Evolutionary conservation across 1,140 invertebrate genomes (phyloP).

Genomic region (Drosophila teissieri): DNA sequence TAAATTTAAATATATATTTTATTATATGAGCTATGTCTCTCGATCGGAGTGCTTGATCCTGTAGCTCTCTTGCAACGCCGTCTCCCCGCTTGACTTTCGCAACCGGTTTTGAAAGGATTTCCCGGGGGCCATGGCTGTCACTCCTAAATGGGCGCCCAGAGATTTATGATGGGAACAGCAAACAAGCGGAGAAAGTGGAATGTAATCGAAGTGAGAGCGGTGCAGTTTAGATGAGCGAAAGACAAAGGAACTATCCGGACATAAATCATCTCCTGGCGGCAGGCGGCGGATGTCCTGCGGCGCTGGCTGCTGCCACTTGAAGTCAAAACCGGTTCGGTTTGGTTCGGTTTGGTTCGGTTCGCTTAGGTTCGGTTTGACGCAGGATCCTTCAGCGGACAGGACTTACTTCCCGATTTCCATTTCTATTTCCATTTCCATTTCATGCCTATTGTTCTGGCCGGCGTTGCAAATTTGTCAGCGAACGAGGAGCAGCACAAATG

Average conservation of each 20-base stretch:
- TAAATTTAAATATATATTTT: too few relatives aligned
- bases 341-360: constrained; percentile 24
- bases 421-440: constrained; percentile 53
- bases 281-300: constrained; percentile 58
- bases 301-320: constrained; percentile 48
- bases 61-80: neutral
- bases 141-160: constrained; percentile 35
- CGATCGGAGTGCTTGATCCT: constrained; percentile 1
- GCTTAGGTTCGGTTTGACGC: constrained; percentile 2
- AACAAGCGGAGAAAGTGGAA: constrained; percentile 66
- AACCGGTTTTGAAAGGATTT: constrained; percentile 59
- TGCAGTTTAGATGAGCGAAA: constrained; percentile 24
- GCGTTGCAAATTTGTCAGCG: constrained; percentile 74
- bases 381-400: constrained; percentile 31
- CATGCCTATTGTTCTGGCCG: constrained; percentile 55
- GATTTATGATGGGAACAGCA: constrained; percentile 75
- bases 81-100: neutral
- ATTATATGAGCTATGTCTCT: too few relatives aligned
- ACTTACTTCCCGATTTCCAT: constrained; percentile 25
- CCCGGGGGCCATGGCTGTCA: constrained; percentile 52
- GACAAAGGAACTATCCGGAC: constrained; percentile 54
- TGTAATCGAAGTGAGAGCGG: constrained; percentile 26
- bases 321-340: constrained; percentile 51
- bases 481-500: constrained; percentile 56
- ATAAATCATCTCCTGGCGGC: constrained; percentile 59